Conservation (phyloP, 2,113 vertebrate species). For the Elachura formosa region DNA sequence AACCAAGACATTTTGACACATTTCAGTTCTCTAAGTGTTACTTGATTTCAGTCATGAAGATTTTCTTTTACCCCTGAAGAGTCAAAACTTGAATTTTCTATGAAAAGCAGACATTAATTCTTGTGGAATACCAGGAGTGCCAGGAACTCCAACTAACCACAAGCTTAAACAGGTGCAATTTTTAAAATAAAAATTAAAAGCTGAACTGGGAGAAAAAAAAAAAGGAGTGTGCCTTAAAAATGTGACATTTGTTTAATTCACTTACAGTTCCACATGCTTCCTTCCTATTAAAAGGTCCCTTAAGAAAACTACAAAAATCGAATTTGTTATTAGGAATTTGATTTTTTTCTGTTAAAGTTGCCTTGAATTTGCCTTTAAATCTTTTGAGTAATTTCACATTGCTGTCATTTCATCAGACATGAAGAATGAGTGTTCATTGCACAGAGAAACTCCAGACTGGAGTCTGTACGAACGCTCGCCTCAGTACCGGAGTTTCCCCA, state of each 20-base stretch:
- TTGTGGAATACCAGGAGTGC: not conserved
- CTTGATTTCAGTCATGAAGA: not conserved
- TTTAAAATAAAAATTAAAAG: not conserved
- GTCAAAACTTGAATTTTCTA: not conserved
- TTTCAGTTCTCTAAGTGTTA: not conserved
- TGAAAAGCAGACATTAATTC: not conserved
- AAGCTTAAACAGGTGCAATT: not conserved
- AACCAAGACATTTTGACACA: not conserved
- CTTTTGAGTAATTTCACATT: not conserved
- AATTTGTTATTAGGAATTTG: not conserved
- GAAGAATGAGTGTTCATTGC: not conserved
- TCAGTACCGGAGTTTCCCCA: accelerated
- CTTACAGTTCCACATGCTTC: not conserved
- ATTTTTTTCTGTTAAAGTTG: not conserved
- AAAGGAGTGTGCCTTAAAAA: not conserved
- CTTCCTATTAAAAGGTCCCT: not conserved
- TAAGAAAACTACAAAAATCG: not conserved
- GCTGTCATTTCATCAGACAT: not conserved
- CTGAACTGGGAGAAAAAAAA: not conserved
- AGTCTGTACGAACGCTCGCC: not conserved
- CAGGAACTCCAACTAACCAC: not conserved
- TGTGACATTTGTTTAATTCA: not conserved
- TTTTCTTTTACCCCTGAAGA: not conserved
- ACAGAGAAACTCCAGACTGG: not conserved
- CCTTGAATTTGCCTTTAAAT: not conserved